phyloP scores from a whole-genome alignment of 2,888 invertebrate species.

The Aquatica leii region DNA sequence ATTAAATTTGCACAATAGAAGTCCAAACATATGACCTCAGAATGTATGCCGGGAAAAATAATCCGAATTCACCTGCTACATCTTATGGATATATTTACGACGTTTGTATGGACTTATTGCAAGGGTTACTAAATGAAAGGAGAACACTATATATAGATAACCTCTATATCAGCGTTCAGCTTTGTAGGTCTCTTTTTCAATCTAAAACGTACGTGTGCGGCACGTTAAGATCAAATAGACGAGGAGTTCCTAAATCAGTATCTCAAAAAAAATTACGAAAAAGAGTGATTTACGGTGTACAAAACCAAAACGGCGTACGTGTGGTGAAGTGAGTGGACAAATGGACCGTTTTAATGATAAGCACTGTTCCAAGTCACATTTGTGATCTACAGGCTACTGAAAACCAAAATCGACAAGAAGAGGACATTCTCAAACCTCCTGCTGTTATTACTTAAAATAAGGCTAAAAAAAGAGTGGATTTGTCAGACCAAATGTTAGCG shows the following conservation, averaged over 20 bases:
- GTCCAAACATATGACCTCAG: not conserved
- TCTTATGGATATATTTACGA: not conserved
- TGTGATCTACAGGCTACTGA: too few species aligned
- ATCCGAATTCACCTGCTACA: not conserved
- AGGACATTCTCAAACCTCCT: not conserved
- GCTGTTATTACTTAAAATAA: not conserved
- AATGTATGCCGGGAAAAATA: slow-evolving; percentile 2
- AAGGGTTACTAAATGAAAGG: too few species aligned
- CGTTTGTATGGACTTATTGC: not conserved
- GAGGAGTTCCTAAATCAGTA: not conserved
- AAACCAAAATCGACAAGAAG: not conserved
- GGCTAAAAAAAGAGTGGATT: not conserved
- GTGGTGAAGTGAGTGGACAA: not conserved
- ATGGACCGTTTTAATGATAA: slow-evolving; percentile 1
- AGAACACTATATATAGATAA: too few species aligned
- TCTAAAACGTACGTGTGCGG: not conserved
- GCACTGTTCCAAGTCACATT: not conserved
- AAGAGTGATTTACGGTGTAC: not conserved
- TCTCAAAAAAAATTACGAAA: not conserved
- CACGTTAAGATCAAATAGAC: not conserved
- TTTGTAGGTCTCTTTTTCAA: not conserved
- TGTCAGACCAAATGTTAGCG: not conserved
- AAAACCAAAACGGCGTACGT: not conserved
- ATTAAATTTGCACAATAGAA: not conserved
- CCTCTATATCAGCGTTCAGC: too few species aligned